Evolutionary conservation across 2,888 invertebrate genomes (phyloP), one percentile per base, ranked within the genome.

Genomic region (Kryphioiulus occultus): DNA sequence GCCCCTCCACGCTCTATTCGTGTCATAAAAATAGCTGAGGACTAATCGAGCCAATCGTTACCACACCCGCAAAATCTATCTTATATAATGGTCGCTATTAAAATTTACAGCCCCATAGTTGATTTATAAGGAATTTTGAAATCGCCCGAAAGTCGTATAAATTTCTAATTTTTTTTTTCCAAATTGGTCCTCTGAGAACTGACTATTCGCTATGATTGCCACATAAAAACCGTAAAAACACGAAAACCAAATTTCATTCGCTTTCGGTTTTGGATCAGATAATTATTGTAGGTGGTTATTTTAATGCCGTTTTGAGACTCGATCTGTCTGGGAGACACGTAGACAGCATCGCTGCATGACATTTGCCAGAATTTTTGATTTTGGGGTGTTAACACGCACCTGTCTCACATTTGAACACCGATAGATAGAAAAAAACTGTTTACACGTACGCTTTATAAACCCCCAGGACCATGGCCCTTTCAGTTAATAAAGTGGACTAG

Each of bases 51-150:
- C 30, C 78, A 30, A 78, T 78, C 78, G 78, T 30, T 53, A 78
- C 78, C 78, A 78, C 78, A 30, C 78, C 78, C 78, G 26, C 78
- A 78, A 78, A 78, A 78, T 78, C 78, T 78, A 30, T 78, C 78
- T 19, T n/a, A 7, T 59, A 78, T 78, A 78, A 78, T 78, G 78
- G 78, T 7, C 78, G 78, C 78, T 78, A 78, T 78, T 78, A 78
- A 78, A 78, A 78, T 30, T 78, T 78, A 78, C 78, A 78, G 26
- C 78, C 78, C 78, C 78, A 78, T 78, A 78, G 78, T 30, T 78
- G 78, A 78, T 78, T 78, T 78, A 78, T 78, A 78, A 78, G 78
- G 78, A 78, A 78, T 78, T 78, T 78, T 78, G 15, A 78, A 78
- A 78, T 78, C 17, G 78, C 78, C 78, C 78, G 30, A 30, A 78